phyloP scores from a whole-genome alignment of 2,113 vertebrate species.

The Syrmaticus mikado region DNA sequence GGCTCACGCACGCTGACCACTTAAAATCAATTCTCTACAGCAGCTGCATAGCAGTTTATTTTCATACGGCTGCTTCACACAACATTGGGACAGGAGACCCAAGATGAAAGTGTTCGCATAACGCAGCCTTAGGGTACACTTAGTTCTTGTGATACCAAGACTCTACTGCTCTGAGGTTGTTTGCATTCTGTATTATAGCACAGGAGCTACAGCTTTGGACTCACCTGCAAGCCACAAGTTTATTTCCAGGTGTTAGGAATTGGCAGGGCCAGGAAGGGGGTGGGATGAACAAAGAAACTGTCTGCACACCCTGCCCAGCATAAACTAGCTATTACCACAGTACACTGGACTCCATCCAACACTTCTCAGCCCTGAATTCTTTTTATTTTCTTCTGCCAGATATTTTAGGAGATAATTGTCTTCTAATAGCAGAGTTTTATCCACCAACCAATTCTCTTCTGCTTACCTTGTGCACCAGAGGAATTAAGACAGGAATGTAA shows the following conservation, averaged over 20 bases:
- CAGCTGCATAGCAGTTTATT: background rate
- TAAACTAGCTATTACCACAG: background rate
- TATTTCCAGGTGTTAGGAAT: background rate
- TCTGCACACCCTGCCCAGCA: background rate
- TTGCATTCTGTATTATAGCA: background rate
- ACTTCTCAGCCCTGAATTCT: background rate
- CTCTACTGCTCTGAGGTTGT: rapidly evolving
- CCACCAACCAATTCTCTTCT: background rate
- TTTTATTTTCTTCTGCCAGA: rapidly evolving
- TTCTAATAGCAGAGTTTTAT: background rate
- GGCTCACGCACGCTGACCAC: rapidly evolving
- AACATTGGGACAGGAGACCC: rapidly evolving
- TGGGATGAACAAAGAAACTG: background rate
- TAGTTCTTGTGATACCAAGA: background rate
- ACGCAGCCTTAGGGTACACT: background rate
- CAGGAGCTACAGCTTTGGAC: rapidly evolving
- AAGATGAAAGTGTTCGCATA: rapidly evolving
- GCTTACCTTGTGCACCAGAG: background rate
- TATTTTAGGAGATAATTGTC: background rate
- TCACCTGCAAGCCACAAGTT: background rate
- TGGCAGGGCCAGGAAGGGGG: background rate
- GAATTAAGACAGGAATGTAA: background rate
- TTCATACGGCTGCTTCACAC: background rate
- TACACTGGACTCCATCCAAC: background rate
- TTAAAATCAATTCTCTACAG: slow-evolving; percentile 7